phyloP scores from a whole-genome alignment of 2,888 invertebrate genomes.

The Eurois occulta region DNA sequence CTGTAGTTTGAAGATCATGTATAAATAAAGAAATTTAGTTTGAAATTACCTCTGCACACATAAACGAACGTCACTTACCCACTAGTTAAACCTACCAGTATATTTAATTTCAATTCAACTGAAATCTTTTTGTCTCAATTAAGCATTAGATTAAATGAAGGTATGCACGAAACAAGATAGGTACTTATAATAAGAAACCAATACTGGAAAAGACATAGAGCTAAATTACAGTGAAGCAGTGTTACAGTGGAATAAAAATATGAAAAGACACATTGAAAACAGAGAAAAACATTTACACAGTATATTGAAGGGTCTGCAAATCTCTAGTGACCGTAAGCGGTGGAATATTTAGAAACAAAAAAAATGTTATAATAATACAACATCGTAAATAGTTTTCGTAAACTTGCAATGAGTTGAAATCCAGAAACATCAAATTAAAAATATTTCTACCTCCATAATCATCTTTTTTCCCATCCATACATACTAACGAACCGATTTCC shows the following conservation, averaged over 20 bases:
- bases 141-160: not conserved
- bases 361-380: not conserved
- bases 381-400: not conserved
- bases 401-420: not conserved
- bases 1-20: not conserved
- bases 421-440: conserved; percentile 15
- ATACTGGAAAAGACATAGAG: not conserved
- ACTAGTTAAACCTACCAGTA: not conserved
- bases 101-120: not conserved
- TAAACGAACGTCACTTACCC: not conserved
- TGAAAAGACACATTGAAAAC: too few relatives aligned
- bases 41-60: not conserved
- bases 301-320: not conserved
- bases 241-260: not conserved
- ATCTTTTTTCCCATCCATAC: conserved; percentile 68
- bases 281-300: not conserved
- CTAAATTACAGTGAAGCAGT: not conserved
- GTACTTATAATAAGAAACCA: not conserved
- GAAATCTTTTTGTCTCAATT: not conserved
- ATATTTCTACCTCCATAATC: conserved; percentile 31
- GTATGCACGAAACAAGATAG: not conserved
- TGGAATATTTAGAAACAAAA: not conserved
- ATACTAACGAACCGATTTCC: conserved; percentile 77
- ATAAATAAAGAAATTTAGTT: not conserved
- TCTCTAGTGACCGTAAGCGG: too few relatives aligned